Evolutionary conservation across 2,888 invertebrate species (phyloP).

Genomic region (Ophioninae sp.): DNA sequence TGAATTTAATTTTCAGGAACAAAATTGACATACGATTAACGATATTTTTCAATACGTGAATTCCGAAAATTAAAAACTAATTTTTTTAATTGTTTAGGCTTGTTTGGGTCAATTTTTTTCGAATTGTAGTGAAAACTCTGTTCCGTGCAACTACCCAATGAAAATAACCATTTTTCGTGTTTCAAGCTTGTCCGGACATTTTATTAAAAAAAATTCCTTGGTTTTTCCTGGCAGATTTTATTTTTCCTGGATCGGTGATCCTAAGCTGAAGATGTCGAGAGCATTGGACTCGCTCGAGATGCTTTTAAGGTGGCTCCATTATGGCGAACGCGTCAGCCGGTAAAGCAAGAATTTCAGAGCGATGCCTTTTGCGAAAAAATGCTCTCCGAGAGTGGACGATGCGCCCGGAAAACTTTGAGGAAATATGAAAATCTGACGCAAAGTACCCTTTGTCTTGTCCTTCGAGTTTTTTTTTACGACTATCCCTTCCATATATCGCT

Average conservation of each 20-base stretch:
- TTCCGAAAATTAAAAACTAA: too few relatives aligned
- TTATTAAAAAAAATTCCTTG: background rate
- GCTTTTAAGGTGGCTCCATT: conserved; percentile 39
- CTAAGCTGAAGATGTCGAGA: conserved; percentile 13
- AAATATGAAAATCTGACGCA: background rate
- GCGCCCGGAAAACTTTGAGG: conserved; percentile 10
- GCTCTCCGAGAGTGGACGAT: conserved; percentile 25
- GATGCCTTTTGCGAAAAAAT: conserved; percentile 18
- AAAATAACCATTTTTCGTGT: too few relatives aligned
- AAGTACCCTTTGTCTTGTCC: background rate
- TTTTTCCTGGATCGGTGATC: conserved; percentile 15
- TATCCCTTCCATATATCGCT: background rate
- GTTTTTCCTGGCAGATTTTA: background rate
- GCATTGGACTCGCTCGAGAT: conserved; percentile 25
- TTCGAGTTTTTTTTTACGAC: background rate
- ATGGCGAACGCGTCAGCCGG: conserved; percentile 9
- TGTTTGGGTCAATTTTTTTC: background rate
- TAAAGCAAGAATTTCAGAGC: background rate
- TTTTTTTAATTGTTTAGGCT: background rate
- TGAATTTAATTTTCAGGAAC: too few relatives aligned
- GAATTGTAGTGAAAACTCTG: too few relatives aligned
- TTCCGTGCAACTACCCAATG: too few relatives aligned
- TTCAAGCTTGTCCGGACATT: too few relatives aligned
- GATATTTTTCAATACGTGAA: too few relatives aligned
- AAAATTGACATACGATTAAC: too few relatives aligned